Conservation (phyloP, 2,113 vertebrate species). For the Pseudopipra pipra region DNA sequence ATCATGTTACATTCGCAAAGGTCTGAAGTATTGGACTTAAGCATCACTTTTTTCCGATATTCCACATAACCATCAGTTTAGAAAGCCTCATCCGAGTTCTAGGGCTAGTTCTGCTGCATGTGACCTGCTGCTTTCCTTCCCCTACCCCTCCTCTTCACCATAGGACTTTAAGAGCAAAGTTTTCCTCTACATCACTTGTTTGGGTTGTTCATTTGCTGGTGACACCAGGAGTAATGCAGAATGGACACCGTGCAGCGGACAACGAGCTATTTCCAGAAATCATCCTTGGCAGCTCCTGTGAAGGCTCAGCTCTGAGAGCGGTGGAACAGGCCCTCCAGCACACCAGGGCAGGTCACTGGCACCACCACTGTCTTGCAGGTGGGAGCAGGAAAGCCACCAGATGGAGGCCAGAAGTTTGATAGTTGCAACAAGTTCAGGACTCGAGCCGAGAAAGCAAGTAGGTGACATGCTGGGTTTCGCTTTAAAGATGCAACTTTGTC, state of each 20-base stretch:
- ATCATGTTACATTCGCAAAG: neutral
- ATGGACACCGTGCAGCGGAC: fast-evolving
- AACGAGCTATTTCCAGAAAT: neutral
- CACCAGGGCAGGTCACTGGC: fast-evolving
- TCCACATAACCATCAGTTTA: neutral
- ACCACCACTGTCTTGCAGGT: fast-evolving
- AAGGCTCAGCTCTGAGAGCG: neutral
- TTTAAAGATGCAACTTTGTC: neutral
- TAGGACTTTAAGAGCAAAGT: neutral
- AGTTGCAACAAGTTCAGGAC: neutral
- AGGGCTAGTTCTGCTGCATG: neutral
- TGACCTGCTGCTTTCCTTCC: neutral
- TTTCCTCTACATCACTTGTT: neutral
- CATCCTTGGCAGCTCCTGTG: too few species aligned
- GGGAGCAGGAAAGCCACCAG: neutral
- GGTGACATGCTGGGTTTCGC: fast-evolving
- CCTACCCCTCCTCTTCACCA: neutral
- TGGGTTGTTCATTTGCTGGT: neutral
- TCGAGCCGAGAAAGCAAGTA: fast-evolving
- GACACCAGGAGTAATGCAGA: neutral
- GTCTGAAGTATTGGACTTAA: neutral
- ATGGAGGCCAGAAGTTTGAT: neutral
- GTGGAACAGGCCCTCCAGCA: fast-evolving
- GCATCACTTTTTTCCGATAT: neutral
- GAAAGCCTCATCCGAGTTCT: neutral